Percentiles rank a stretch among this genome's conserved stretches.
Evolutionary conservation across 2,113 vertebrate species (phyloP).

Genomic region (Phyllostomus hastatus): DNA sequence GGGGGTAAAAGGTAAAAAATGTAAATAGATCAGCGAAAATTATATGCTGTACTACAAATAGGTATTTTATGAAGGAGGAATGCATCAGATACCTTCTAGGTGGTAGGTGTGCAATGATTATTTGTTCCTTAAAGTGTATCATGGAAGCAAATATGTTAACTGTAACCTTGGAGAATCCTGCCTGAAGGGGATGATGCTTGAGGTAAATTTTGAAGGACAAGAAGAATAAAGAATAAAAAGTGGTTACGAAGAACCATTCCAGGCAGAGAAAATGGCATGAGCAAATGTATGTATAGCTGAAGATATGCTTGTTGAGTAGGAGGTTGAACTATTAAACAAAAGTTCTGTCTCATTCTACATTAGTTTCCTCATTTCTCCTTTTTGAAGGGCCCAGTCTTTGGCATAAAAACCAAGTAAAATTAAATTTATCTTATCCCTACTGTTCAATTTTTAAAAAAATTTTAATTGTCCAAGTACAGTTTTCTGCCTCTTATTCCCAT

Average conservation of each 20-base stretch:
- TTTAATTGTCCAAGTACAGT: too few relatives aligned
- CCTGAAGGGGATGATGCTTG: neutral
- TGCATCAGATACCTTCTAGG: neutral
- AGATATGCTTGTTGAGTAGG: neutral
- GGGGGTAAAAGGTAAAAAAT: neutral
- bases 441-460: neutral
- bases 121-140: neutral
- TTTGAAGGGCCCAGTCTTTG: constrained; percentile 9
- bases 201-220: constrained; percentile 30
- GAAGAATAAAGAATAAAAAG: neutral
- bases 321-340: neutral
- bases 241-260: neutral
- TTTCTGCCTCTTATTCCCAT: too few relatives aligned
- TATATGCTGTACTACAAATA: neutral
- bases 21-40: neutral
- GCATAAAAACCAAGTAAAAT: constrained; percentile 32
- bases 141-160: neutral
- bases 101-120: neutral
- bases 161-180: neutral
- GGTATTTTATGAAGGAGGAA: neutral
- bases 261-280: neutral
- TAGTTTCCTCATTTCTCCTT: constrained; percentile 25
- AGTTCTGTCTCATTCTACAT: neutral
- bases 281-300: neutral
- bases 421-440: constrained; percentile 14